These are phyloP conservation scores for Marasmarcha lunaedactyla DNA, from an alignment of 2,888 invertebrate genomes.

Conservation along the genomic window DNA sequence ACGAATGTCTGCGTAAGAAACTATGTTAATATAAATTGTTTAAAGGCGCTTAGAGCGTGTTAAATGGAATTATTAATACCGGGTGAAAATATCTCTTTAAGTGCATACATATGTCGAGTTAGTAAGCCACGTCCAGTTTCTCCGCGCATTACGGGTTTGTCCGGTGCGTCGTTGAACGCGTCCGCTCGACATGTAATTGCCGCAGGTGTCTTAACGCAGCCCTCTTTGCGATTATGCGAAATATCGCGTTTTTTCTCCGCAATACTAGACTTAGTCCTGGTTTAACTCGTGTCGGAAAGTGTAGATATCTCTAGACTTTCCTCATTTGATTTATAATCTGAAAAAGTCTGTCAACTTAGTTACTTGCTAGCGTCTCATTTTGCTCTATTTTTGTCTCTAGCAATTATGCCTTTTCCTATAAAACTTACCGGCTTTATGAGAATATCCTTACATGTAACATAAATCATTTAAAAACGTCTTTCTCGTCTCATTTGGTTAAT, in stretches of 20 bases:
- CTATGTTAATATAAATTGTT: no score
- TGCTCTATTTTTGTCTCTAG: no score
- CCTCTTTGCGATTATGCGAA: conserved; percentile 28
- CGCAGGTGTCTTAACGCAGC: conserved; percentile 33
- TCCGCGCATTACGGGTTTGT: conserved; percentile 33
- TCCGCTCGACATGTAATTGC: conserved; percentile 37
- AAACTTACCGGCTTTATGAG: no score
- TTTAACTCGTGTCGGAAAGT: conserved; percentile 14
- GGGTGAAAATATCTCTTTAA: no score
- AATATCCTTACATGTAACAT: no score
- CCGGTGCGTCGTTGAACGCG: conserved; percentile 29
- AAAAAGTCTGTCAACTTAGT: no score
- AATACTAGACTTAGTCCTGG: conserved; percentile 14
- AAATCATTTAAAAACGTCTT: not conserved
- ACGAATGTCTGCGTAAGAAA: no score
- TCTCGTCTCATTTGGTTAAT: not conserved
- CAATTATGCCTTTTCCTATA: no score
- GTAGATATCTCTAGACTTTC: conserved; percentile 11
- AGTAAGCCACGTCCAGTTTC: conserved; percentile 34
- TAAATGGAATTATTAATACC: not conserved
- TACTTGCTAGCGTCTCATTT: no score
- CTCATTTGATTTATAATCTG: conserved; percentile 3
- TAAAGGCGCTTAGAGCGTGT: not conserved
- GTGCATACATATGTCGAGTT: conserved; percentile 2
- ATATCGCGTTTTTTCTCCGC: conserved; percentile 22